A percentile compares a stretch with the other conserved stretches of the same genome.
Evolutionary conservation across 2,797 vertebrate genomes (phyloP).

Genomic region (Lateolabrax maculatus): DNA sequence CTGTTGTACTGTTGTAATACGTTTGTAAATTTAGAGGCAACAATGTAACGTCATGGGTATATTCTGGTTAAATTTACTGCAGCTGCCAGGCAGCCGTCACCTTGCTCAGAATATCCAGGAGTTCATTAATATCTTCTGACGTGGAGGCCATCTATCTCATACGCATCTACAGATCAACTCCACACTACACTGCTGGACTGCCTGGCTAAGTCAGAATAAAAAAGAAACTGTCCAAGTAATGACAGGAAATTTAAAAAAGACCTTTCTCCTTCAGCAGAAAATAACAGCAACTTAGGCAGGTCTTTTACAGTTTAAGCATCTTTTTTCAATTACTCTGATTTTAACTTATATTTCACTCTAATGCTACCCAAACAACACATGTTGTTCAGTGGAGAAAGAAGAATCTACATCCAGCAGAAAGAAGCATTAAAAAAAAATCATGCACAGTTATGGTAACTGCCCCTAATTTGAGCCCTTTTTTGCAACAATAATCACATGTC

Average conservation of each 20-base stretch:
- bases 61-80: conserved; percentile 67
- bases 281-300: background rate
- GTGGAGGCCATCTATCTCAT: conserved; percentile 45
- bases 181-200: conserved; percentile 15
- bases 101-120: conserved; percentile 77
- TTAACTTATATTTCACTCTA: background rate
- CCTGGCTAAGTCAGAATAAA: conserved; percentile 9
- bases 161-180: conserved; percentile 40
- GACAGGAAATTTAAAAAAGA: conserved; percentile 4
- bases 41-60: conserved; percentile 47
- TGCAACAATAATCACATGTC: conserved; percentile 60
- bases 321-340: background rate
- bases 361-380: background rate
- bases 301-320: background rate
- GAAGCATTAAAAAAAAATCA: background rate
- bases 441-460: background rate
- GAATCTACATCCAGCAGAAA: background rate
- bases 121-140: conserved; percentile 79
- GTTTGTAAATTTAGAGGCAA: conserved; percentile 32
- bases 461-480: background rate
- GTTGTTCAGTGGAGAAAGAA: background rate
- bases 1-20: conserved; percentile 1
- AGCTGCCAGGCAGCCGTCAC: conserved; percentile 72
- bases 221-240: conserved; percentile 7
- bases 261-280: conserved; percentile 1